phyloP scores from a whole-genome alignment of 23 tunicate species.

The Corella eumyota region DNA sequence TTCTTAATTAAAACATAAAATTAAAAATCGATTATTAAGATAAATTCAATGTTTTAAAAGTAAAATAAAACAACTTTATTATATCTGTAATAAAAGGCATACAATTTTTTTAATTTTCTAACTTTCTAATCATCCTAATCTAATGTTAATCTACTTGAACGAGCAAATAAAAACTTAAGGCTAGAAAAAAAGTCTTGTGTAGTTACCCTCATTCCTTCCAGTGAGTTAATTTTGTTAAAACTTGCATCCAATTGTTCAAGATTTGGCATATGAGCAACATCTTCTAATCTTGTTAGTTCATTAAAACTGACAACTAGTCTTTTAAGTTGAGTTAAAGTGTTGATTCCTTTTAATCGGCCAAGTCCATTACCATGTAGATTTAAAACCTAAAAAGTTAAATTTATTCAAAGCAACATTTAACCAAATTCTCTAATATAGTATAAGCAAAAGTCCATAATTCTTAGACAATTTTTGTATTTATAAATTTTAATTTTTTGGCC shows the following conservation, averaged over 20 bases:
- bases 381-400: slow-evolving; percentile 15
- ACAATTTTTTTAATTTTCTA: too few relatives aligned
- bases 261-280: slow-evolving; percentile 76
- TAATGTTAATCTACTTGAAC: too few relatives aligned
- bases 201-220: slow-evolving; percentile 92
- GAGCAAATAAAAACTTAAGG: too few relatives aligned
- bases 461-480: too few relatives aligned
- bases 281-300: slow-evolving; percentile 80
- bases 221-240: slow-evolving; percentile 81
- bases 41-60: too few relatives aligned
- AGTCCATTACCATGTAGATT: slow-evolving; percentile 91
- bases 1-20: too few relatives aligned
- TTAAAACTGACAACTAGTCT: slow-evolving; percentile 69
- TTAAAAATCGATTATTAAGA: too few relatives aligned
- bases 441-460: neutral
- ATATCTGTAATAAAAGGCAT: too few relatives aligned
- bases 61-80: too few relatives aligned
- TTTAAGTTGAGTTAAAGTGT: slow-evolving; percentile 47
- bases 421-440: neutral
- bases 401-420: neutral
- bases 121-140: too few relatives aligned
- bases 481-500: too few relatives aligned
- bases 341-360: slow-evolving; percentile 57
- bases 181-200: too few relatives aligned
- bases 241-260: slow-evolving; percentile 77